phyloP scores from a whole-genome alignment of 1,140 invertebrate species.

The Apis laboriosa region DNA sequence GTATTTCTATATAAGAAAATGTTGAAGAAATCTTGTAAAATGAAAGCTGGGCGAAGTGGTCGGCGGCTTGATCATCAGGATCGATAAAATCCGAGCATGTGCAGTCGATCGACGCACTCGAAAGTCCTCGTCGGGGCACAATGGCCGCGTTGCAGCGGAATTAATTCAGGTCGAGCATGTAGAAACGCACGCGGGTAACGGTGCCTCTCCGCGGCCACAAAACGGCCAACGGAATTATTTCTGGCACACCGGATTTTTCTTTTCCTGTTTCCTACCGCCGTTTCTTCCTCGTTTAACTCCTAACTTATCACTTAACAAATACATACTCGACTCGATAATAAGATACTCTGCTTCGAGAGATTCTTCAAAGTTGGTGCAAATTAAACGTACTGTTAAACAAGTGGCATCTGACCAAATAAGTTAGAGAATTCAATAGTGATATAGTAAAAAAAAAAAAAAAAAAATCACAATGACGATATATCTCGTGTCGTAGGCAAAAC shows the following conservation, averaged over 20 bases:
- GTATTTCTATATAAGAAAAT: not conserved
- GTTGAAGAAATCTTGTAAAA: not conserved
- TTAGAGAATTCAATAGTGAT: too few species aligned
- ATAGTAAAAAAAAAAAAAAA: too few species aligned
- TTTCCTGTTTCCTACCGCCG: not conserved
- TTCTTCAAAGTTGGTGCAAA: too few species aligned
- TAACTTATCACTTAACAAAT: not conserved
- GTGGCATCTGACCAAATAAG: rapidly evolving
- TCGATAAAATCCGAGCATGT: conserved; percentile 46
- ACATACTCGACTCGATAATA: too few species aligned
- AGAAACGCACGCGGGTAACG: conserved; percentile 35
- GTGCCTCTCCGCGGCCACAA: conserved; percentile 19
- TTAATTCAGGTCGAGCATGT: conserved; percentile 60
- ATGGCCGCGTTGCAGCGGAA: conserved; percentile 58
- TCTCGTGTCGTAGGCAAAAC: too few species aligned
- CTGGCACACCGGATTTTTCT: conserved; percentile 1
- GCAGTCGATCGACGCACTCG: conserved; percentile 40
- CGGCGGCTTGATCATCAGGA: conserved; percentile 2
- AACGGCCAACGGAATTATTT: conserved; percentile 36
- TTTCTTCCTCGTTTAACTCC: not conserved
- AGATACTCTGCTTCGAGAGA: too few species aligned
- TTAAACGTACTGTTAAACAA: too few species aligned
- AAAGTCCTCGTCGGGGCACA: conserved; percentile 50
- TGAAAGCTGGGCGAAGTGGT: not conserved
- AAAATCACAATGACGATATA: too few species aligned